Base-by-base conservation (phyloP, 2,888 invertebrate species). In the Sphinx pinastri region DNA sequence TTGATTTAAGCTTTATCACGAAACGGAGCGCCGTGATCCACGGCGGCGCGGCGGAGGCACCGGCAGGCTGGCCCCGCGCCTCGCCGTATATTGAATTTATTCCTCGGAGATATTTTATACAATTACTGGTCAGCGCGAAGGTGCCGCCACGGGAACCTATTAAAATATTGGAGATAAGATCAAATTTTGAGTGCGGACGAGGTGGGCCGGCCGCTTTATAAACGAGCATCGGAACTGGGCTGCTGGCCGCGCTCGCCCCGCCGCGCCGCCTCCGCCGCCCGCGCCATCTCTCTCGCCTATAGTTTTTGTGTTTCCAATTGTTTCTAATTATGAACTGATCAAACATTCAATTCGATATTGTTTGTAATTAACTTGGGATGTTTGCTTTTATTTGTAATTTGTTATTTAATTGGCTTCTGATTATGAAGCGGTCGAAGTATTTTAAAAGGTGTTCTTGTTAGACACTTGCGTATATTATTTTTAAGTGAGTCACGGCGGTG, bases 81-180 rank as follows among this genome's bases (percentile, higher is more conserved):
- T 78, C 76, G 76, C 76, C 78, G 84, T 82, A 88, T 90, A 90
- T 92, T 89, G 88, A 90, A 91, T 91, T 89, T 90, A 91, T 90
- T 88, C 83, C 85, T 79, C 79, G 79, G 82, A 88, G 82, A 87
- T 89, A 88, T 87, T 88, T 89, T 85, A 88, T 90, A 91, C 91
- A 91, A 91, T 92, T 91, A 92, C 88, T 84, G 88, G 82, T 72
- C 82, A 79, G 79, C 77, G 78, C 84, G 87, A 82, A 89, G 90
- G 89, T 90, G 91, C 91, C 91, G 90, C 92, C 86, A 87, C 91
- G 90, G 91, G 91, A 93, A 92, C 91, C 92, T 92, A 93, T 93
- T 93, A 93, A 92, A 93, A 92, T 92, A 91, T 90, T 86, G 84
- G 76, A 91, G 93, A 93, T 93, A 93, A 92, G 88, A 93, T 93